These are phyloP conservation scores for Picathartes gymnocephalus DNA, from an alignment of 2,113 vertebrate species.

Conservation along the genomic window DNA sequence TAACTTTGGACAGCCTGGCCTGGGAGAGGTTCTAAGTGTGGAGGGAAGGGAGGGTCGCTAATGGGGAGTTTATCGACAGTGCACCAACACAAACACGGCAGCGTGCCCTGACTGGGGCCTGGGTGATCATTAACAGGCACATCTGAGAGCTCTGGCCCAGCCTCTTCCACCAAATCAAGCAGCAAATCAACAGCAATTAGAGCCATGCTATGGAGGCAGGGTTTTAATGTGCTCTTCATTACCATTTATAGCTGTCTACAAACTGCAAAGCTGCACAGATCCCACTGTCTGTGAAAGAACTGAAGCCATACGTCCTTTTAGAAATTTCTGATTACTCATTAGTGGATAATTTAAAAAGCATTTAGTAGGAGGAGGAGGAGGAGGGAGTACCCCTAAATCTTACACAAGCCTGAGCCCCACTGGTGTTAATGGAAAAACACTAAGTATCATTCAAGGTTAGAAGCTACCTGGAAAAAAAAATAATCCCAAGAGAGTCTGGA, in stretches of 20 bases:
- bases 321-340: background rate
- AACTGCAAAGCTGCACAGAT: background rate
- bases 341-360: background rate
- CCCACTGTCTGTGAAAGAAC: background rate
- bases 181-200: slow-evolving; percentile 47
- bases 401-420: background rate
- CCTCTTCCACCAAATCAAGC: background rate
- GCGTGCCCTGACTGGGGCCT: background rate
- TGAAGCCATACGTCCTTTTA: background rate
- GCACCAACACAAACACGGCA: background rate
- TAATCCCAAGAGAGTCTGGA: background rate
- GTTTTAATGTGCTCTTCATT: background rate
- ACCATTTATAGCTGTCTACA: slow-evolving; percentile 26
- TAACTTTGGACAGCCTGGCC: background rate
- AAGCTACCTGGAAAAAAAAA: background rate
- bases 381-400: background rate
- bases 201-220: background rate
- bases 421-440: background rate
- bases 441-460: background rate
- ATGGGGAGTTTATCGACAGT: background rate
- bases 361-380: background rate
- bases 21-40: rapidly evolving
- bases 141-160: background rate
- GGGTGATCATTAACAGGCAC: background rate
- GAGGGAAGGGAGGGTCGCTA: background rate